Conservation (phyloP, 2,113 vertebrate genomes). For the Tichodroma muraria region DNA sequence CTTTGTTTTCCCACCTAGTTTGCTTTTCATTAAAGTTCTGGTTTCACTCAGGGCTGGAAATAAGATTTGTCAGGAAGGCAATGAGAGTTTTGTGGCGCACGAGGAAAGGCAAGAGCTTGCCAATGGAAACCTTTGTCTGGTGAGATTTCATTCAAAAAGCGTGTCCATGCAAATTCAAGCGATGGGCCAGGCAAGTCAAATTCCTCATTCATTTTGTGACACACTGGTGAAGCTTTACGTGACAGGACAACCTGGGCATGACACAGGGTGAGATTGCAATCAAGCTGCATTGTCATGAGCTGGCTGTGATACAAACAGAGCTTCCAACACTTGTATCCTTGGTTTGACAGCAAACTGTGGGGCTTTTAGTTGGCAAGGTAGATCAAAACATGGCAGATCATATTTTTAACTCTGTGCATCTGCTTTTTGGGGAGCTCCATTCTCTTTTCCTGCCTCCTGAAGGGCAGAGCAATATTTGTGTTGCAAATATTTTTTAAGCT, state of each 20-base stretch:
- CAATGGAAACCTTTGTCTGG: neutral
- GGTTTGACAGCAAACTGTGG: neutral
- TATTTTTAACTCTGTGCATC: neutral
- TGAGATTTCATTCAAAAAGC: neutral
- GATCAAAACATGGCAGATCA: neutral
- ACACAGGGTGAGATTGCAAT: neutral
- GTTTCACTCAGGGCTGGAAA: conserved; percentile 22
- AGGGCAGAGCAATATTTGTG: neutral
- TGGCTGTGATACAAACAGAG: neutral
- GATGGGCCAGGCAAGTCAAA: neutral
- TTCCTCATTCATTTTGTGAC: neutral
- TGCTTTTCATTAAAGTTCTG: neutral
- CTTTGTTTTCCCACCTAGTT: neutral
- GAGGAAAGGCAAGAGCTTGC: neutral
- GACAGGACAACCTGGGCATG: neutral
- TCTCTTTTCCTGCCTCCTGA: neutral
- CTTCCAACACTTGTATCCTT: neutral
- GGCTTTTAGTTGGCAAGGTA: neutral
- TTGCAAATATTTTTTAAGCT: neutral
- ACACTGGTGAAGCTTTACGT: neutral
- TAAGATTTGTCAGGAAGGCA: neutral
- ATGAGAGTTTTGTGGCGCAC: neutral
- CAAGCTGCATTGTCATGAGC: neutral
- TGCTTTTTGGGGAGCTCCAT: neutral
- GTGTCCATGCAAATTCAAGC: neutral